These are phyloP conservation scores for Drosophila sp. DNA, from an alignment of 1,140 invertebrate genomes.

Conservation along the genomic window DNA sequence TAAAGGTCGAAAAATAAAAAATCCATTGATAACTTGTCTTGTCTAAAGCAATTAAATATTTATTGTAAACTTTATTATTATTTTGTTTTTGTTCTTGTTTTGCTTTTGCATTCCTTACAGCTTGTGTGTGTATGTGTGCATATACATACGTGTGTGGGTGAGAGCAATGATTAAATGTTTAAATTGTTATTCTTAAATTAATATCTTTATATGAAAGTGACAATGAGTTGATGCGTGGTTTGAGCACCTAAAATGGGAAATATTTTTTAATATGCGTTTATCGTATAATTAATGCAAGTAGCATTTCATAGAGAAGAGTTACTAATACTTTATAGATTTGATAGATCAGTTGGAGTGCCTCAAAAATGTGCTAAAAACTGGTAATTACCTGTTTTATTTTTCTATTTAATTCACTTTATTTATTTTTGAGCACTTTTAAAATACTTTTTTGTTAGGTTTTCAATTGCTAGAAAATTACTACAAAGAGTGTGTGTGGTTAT, in stretches of 20 bases:
- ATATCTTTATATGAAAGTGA: conserved; percentile 26
- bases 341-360: conserved; percentile 50
- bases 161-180: conserved; percentile 50
- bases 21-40: conserved; percentile 6
- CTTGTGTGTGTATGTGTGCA: conserved; percentile 40
- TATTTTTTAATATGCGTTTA: conserved; percentile 43
- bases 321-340: conserved; percentile 52
- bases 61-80: conserved; percentile 70
- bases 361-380: conserved; percentile 50
- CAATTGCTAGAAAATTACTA: conserved; percentile 63
- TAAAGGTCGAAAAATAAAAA: conserved; percentile 25
- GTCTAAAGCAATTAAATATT: conserved; percentile 72
- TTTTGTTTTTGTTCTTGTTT: conserved; percentile 53
- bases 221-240: conserved; percentile 35
- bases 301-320: conserved; percentile 51
- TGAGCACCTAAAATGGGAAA: conserved; percentile 53
- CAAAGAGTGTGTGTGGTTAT: conserved; percentile 48
- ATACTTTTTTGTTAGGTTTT: conserved; percentile 65
- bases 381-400: conserved; percentile 31
- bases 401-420: conserved; percentile 23
- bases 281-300: conserved; percentile 62
- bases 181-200: conserved; percentile 29
- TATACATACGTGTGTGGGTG: conserved; percentile 38
- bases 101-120: conserved; percentile 56
- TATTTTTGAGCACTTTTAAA: conserved; percentile 73